Evolutionary conservation across 1,140 invertebrate species (phyloP), one percentile per base, ranked within the genome.

Genomic region (Drepana arcuata): DNA sequence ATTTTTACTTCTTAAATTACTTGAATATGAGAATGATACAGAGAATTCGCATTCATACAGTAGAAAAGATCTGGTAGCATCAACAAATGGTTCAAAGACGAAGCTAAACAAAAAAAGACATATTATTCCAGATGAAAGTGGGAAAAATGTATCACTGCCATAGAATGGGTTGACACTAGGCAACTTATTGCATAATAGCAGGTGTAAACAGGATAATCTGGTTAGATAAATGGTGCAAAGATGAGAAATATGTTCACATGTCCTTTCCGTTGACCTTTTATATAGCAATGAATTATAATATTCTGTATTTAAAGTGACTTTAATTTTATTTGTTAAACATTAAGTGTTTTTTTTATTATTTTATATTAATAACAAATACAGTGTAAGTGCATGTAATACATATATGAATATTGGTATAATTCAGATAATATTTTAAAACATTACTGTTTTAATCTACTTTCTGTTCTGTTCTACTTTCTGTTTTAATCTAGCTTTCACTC

Each of bases 1-100:
- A 67, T 92, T 89, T 82, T 71, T 92, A 34, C 63, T 90, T n/a
- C 84, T 86, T 52, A 91, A 90, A 77, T 65, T 90, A 24, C 85
- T 86, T 43, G 86, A 89, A 63, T 85, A 87, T 69, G 88, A 90
- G 50, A 87, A 87, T 34, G 85, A 87, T 56, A 50, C 80, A 18
- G 87, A 89, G 49, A 59, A 73, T 2, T 35, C 50, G 18, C 55
- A 70, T 29, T 29, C 48, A 26, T 67, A 43, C 34, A 56, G 54
- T 32, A 62, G 47, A 38, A 63, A 60, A 54, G 68, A 73, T 29
- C n/a, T 45, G 29, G 9, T 54, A 7, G 25, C 43, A 16, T 33
- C 55, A 24, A 16, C 50, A 18, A 79, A 79, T 66, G 72, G 70
- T 13, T 37, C 71, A 15, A 74, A 51, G n/a, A n/a, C n/a, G n/a